Base-by-base conservation (phyloP, 1,140 invertebrate species). In the Pseudachorutes palmiensis region DNA sequence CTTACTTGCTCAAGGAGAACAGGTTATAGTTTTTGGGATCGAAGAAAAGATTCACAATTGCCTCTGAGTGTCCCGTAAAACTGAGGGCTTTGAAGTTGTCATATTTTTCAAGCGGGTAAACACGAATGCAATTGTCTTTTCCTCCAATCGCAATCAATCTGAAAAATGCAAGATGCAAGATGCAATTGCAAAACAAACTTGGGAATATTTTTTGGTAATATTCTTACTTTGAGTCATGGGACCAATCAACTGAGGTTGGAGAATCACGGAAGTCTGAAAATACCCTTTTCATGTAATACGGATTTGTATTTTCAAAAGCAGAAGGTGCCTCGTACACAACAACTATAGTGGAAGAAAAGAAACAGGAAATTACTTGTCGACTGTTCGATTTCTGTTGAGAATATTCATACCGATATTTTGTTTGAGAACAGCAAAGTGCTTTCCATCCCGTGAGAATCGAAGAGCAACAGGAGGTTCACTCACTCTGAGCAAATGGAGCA, bases 361-460 rank as follows among this genome's bases (percentile, higher is more conserved):
- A 62, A 63, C 33, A 28, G 3, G 28, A 41, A 9, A 55, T 12
- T 1, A 66, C 3, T 1, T 59, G 9, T 24, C 2, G 9, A 31
- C 61, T 48, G 41, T 24, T 1, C 14, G 45, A 19, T 61, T 31
- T 30, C 49, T 29, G 22, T 48, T 2, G 33, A 24, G 2, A 5
- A 28, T 28, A 66, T 45, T 19, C 66, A 71, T 62, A 71, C 60
- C 36, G 22, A 64, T 78, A 82, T 88, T 87, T 76, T 88, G 87
- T 79, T 90, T 89, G 32, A 90, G 91, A 26, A 91, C 87, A 22
- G 93, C 93, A 84, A 97, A 91, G 75, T 90, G 86, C 81, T 87
- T 89, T 49, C 94, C 93, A 86, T 98, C 88, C 0, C 94, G 94
- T 78, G 93, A 97, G 79, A 98, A 99, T 75, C 86, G 87, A 0